A percentile compares a stretch with the other conserved stretches of the same genome.
Conservation (phyloP, 2,888 invertebrate species). For the Luperina testacea region DNA sequence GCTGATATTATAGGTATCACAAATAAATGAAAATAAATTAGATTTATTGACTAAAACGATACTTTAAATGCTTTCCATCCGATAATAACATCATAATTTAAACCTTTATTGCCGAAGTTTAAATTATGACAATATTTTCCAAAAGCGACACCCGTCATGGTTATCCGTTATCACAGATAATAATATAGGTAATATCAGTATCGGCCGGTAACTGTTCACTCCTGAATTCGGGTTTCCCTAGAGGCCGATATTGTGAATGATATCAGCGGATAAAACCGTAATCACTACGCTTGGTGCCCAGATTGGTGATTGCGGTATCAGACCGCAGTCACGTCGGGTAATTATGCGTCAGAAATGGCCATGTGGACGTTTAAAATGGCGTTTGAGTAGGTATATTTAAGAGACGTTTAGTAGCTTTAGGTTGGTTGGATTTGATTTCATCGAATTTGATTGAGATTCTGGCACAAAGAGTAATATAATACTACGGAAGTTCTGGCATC, state of each 20-base stretch:
- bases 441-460: neutral
- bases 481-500: neutral
- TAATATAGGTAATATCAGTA: conserved; percentile 42
- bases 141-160: conserved; percentile 39
- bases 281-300: conserved; percentile 35
- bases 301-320: conserved; percentile 52
- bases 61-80: neutral
- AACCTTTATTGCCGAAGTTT: conserved; percentile 20
- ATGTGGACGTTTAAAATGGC: neutral
- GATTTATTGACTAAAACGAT: neutral
- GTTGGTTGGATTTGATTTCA: neutral
- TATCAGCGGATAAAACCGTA: conserved; percentile 49
- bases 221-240: conserved; percentile 37
- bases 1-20: too few relatives aligned
- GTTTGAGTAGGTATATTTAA: neutral
- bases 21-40: neutral
- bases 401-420: neutral
- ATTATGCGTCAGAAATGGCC: conserved; percentile 33
- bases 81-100: conserved; percentile 23
- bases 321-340: conserved; percentile 41
- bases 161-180: conserved; percentile 22
- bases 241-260: conserved; percentile 41
- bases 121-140: conserved; percentile 31
- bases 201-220: conserved; percentile 25
- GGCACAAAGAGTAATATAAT: too few relatives aligned